Evolutionary conservation across 2,797 vertebrate species (phyloP).

Genomic region (Phylloscopus collybita): DNA sequence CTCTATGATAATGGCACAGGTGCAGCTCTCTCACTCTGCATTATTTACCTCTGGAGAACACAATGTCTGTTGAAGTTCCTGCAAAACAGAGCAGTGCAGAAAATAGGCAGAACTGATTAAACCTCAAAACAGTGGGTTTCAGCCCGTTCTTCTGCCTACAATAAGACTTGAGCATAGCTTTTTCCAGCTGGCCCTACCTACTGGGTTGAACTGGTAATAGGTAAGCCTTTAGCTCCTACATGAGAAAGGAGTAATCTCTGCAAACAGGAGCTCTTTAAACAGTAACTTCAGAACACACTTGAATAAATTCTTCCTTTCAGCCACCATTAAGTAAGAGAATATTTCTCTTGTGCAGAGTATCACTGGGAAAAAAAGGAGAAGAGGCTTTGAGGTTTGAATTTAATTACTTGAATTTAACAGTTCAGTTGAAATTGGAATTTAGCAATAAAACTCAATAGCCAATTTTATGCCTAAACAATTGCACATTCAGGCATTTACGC

Average conservation of each 20-base stretch:
- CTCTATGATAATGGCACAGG: neutral
- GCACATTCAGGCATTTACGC: neutral
- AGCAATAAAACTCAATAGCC: neutral
- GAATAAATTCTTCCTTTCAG: constrained; percentile 4
- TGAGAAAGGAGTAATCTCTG: neutral
- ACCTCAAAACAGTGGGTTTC: neutral
- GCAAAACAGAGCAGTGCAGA: neutral
- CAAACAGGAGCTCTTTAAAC: constrained; percentile 20
- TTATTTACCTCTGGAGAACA: neutral
- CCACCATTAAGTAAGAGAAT: neutral
- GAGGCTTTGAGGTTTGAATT: neutral
- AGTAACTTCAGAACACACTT: neutral
- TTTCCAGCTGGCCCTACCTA: neutral
- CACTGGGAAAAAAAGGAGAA: neutral
- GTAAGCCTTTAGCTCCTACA: neutral
- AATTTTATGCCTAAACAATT: neutral
- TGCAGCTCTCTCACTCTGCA: neutral
- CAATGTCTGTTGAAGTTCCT: neutral
- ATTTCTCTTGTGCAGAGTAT: accelerated
- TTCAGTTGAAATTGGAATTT: neutral
- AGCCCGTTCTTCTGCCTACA: neutral
- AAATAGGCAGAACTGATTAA: neutral
- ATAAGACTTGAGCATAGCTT: neutral
- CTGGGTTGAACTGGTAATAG: neutral
- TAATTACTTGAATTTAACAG: neutral